A percentile compares a stretch with the other conserved stretches of the same genome.
These are phyloP conservation scores for Mythimna vitellina DNA, from an alignment of 2,888 invertebrate species.

Conservation along the genomic window DNA sequence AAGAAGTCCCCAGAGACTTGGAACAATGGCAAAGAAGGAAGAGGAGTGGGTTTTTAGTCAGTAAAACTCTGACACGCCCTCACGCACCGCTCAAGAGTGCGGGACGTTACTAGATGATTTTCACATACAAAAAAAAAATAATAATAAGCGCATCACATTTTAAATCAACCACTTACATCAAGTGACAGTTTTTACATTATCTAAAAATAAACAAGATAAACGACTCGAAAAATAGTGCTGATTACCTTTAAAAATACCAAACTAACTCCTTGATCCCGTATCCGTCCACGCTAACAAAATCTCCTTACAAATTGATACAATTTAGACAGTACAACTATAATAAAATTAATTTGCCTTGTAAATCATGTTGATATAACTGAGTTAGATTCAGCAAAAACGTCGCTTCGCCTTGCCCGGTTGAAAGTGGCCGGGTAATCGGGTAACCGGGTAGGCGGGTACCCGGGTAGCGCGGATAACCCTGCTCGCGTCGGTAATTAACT, in stretches of 20 bases:
- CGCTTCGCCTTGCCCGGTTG: conserved; percentile 42
- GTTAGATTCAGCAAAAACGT: conserved; percentile 58
- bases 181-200: neutral
- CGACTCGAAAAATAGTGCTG: neutral
- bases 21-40: too few species aligned
- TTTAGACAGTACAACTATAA: conserved; percentile 46
- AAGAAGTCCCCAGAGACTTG: too few species aligned
- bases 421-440: conserved; percentile 33
- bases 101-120: too few species aligned
- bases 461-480: conserved; percentile 48
- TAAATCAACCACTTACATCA: too few species aligned
- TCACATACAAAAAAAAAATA: too few species aligned
- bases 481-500: conserved; percentile 67
- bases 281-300: conserved; percentile 17
- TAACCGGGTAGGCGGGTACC: conserved; percentile 25
- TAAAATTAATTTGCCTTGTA: conserved; percentile 49
- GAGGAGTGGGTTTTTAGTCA: too few species aligned
- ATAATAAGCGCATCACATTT: too few species aligned
- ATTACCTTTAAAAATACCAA: neutral
- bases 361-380: conserved; percentile 58
- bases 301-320: conserved; percentile 34
- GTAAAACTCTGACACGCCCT: too few species aligned
- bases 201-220: neutral
- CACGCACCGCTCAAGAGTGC: too few species aligned
- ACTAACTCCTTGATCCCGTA: conserved; percentile 1